phyloP scores from a whole-genome alignment of 2,888 invertebrate genomes.

The Adela reaumurella region DNA sequence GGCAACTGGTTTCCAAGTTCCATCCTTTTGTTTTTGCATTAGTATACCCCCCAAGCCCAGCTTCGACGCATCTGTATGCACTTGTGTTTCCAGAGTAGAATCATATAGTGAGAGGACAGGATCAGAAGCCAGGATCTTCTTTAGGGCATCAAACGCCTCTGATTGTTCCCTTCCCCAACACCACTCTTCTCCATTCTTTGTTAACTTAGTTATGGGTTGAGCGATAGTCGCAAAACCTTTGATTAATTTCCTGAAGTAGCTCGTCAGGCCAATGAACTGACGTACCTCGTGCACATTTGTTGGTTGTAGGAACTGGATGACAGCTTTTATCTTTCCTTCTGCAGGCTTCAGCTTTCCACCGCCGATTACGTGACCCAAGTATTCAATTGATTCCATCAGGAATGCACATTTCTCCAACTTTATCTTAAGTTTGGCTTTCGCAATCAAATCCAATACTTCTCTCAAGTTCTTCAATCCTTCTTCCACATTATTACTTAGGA shows the following conservation, averaged over 20 bases:
- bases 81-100: conserved; percentile 4
- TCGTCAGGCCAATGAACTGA: conserved; percentile 9
- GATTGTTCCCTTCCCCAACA: conserved; percentile 4
- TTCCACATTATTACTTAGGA: conserved; percentile 5
- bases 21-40: conserved; percentile 6
- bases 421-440: conserved; percentile 1
- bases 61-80: conserved; percentile 8
- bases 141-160: conserved; percentile 2
- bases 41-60: conserved; percentile 7
- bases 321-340: conserved; percentile 3
- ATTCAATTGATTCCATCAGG: conserved; percentile 4
- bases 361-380: conserved; percentile 5
- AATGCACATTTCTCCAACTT: conserved; percentile 5
- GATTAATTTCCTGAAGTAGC: conserved; percentile 10
- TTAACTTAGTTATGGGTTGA: conserved; percentile 7
- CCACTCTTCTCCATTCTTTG: conserved; percentile 7
- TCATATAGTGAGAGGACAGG: conserved; percentile 4
- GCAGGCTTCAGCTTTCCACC: conserved; percentile 3
- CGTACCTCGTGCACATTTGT: conserved; percentile 9
- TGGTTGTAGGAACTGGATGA: conserved; percentile 6
- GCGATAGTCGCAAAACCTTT: conserved; percentile 9
- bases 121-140: not conserved
- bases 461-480: conserved; percentile 3
- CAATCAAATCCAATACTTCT: conserved; percentile 4
- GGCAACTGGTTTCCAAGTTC: conserved; percentile 10